phyloP scores from a whole-genome alignment of 2,113 vertebrate genomes.

The Redunca redunca region DNA sequence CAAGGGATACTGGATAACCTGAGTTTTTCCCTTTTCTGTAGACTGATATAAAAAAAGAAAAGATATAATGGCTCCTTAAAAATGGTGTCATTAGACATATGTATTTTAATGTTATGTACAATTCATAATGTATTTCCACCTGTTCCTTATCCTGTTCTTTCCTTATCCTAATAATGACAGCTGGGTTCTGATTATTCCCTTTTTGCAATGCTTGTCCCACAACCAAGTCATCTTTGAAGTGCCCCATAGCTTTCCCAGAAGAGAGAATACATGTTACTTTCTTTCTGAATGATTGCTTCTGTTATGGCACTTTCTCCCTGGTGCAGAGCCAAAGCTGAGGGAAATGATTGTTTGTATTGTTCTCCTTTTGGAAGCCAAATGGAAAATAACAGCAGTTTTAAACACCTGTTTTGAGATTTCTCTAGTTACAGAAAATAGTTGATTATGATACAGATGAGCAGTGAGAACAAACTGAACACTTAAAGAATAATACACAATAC shows the following conservation, averaged over 20 bases:
- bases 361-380: conserved; percentile 30
- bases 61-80: not conserved
- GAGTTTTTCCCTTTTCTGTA: not conserved
- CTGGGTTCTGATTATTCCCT: not conserved
- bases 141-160: not conserved
- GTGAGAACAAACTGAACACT: conserved; percentile 18
- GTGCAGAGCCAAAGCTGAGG: not conserved
- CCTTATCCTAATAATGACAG: not conserved
- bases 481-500: conserved; percentile 28
- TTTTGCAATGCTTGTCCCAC: not conserved
- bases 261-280: conserved; percentile 4
- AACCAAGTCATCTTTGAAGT: conserved; percentile 42
- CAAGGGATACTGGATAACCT: not conserved
- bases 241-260: not conserved
- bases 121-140: not conserved
- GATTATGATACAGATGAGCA: conserved; percentile 38
- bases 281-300: conserved; percentile 44
- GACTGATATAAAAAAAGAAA: not conserved
- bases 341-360: conserved; percentile 37
- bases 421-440: conserved; percentile 41
- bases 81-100: not conserved
- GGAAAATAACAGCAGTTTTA: conserved; percentile 55
- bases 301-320: not conserved
- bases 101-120: not conserved
- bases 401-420: conserved; percentile 65